phyloP scores from a whole-genome alignment of 2,797 vertebrate species.

The Emys orbicularis region DNA sequence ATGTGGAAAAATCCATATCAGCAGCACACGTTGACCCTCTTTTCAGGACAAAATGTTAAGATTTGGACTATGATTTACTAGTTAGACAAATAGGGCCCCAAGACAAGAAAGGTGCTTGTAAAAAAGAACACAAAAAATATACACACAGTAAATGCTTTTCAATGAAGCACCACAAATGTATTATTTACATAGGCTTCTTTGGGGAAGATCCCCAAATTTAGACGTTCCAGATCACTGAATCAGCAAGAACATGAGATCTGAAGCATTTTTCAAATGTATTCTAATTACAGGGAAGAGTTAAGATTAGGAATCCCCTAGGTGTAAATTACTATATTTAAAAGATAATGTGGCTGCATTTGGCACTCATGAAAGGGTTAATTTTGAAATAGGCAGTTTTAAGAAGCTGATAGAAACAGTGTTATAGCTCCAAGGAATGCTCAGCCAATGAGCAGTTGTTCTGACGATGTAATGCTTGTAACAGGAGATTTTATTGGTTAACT shows the following conservation, averaged over 20 bases:
- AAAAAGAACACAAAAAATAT: background rate
- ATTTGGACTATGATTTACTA: background rate
- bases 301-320: background rate
- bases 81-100: background rate
- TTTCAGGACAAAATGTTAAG: background rate
- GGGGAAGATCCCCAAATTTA: slow-evolving; percentile 12
- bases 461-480: background rate
- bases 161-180: background rate
- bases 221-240: background rate
- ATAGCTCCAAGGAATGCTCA: background rate
- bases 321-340: background rate
- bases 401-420: background rate
- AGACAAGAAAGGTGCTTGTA: background rate
- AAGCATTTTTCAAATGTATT: background rate
- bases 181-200: background rate
- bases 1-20: background rate
- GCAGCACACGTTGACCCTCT: background rate
- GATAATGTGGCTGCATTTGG: background rate
- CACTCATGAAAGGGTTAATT: background rate
- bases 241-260: background rate
- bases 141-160: background rate
- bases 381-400: background rate
- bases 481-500: background rate
- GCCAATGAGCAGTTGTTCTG: background rate
- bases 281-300: rapidly evolving